A percentile compares a stretch with the other conserved stretches of the same genome.
Evolutionary conservation across 2,797 vertebrate genomes (phyloP).

Genomic region (Tinamus major): DNA sequence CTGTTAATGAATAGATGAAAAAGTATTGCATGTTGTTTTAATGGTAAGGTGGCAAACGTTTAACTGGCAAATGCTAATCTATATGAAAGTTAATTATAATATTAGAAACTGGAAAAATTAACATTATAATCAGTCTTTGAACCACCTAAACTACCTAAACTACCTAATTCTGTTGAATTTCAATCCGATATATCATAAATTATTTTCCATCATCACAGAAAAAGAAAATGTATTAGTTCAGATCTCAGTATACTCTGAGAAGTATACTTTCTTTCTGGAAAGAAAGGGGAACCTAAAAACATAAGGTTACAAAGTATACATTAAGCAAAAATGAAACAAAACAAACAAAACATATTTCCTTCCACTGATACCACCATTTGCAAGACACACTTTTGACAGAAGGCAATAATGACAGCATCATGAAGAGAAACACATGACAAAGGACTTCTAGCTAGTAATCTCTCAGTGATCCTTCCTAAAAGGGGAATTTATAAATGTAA

Average conservation of each 20-base stretch:
- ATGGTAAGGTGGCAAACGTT: background rate
- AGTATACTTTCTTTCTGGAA: background rate
- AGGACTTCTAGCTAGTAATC: background rate
- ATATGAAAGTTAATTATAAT: background rate
- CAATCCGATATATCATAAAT: background rate
- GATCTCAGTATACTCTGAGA: background rate
- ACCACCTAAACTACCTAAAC: background rate
- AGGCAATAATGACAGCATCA: background rate
- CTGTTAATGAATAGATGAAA: background rate
- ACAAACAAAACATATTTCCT: background rate
- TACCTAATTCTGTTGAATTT: background rate
- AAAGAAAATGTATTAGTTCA: background rate
- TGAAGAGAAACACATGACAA: conserved; percentile 1
- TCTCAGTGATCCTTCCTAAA: background rate
- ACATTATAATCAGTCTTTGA: background rate
- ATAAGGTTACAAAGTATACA: background rate
- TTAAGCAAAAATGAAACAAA: background rate
- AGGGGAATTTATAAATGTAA: background rate
- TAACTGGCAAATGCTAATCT: background rate
- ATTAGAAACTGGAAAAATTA: background rate
- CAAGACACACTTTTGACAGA: conserved; percentile 15
- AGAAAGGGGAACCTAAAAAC: background rate
- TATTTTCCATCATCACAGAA: background rate
- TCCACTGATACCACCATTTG: background rate
- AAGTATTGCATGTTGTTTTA: background rate